A percentile compares a stretch with the other conserved stretches of the same genome.
Evolutionary conservation across 2,888 invertebrate species (phyloP).

Genomic region (Drosophila gaucha): DNA sequence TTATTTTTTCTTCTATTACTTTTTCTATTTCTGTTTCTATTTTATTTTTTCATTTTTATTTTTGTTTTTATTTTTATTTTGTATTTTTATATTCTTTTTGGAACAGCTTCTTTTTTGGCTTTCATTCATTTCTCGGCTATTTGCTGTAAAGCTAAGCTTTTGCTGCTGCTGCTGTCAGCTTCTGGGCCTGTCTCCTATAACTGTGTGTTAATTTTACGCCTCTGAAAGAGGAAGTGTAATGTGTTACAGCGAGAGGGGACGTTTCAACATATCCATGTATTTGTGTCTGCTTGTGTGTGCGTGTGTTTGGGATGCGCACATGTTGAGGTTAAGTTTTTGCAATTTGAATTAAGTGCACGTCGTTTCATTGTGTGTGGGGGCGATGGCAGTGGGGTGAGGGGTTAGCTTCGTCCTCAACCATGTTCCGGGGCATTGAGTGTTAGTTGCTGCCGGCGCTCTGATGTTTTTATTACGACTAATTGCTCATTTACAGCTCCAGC

Average conservation of each 20-base stretch:
- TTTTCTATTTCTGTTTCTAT: too few relatives aligned
- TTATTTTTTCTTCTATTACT: too few relatives aligned
- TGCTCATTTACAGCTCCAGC: slow-evolving; percentile 68
- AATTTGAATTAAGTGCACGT: slow-evolving; percentile 76
- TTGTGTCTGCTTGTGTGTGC: slow-evolving; percentile 15
- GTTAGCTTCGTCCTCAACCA: slow-evolving; percentile 9
- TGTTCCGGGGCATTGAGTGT: slow-evolving; percentile 40
- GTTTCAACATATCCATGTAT: slow-evolving; percentile 1
- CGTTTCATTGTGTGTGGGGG: slow-evolving; percentile 28
- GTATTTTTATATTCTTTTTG: neutral
- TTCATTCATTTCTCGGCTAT: slow-evolving; percentile 61
- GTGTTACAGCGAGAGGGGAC: neutral
- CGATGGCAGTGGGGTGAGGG: neutral
- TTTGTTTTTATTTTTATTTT: neutral
- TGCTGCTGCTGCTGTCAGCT: slow-evolving; percentile 34
- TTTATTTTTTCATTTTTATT: too few relatives aligned
- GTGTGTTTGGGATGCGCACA: slow-evolving; percentile 48
- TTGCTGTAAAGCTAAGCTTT: slow-evolving; percentile 59
- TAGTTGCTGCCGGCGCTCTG: slow-evolving; percentile 43
- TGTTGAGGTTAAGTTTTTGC: slow-evolving; percentile 69
- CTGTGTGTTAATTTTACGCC: slow-evolving; percentile 73
- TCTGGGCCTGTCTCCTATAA: slow-evolving; percentile 38
- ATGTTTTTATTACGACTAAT: slow-evolving; percentile 76
- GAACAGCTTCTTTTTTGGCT: slow-evolving; percentile 35
- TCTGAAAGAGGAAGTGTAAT: neutral